Evolutionary conservation across 2,888 invertebrate species (phyloP).

Genomic region (Latrodectus hesperus): DNA sequence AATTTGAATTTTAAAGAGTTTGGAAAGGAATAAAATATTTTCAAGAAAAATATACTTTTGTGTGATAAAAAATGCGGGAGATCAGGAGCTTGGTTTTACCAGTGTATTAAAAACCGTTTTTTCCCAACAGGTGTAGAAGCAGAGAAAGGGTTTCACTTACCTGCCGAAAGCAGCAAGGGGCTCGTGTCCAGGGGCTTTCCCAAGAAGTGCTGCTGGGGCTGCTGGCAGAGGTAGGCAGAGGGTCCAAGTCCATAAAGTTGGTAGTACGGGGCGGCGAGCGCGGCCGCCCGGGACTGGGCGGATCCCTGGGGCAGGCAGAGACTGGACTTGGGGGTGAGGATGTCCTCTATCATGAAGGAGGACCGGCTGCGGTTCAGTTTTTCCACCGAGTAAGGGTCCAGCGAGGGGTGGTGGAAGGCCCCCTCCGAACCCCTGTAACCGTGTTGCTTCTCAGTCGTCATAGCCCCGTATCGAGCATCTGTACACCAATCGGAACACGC

Average conservation of each 20-base stretch:
- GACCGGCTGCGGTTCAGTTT: conserved; percentile 56
- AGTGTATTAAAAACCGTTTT: background rate
- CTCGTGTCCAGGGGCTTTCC: conserved; percentile 60
- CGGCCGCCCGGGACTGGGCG: conserved; percentile 39
- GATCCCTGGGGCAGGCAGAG: conserved; percentile 47
- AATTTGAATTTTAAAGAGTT: no score
- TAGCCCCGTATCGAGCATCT: conserved; percentile 4
- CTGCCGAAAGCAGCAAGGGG: conserved; percentile 67
- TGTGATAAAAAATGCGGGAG: no score
- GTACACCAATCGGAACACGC: background rate
- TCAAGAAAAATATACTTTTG: no score
- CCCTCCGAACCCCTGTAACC: conserved; percentile 41
- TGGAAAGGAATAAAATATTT: no score
- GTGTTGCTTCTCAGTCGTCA: conserved; percentile 45
- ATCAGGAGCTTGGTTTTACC: background rate
- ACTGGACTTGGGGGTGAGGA: conserved; percentile 63
- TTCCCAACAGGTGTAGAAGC: background rate
- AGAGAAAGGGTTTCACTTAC: conserved; percentile 25
- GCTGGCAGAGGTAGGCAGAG: conserved; percentile 62
- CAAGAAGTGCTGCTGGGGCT: conserved; percentile 65
- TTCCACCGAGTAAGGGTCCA: conserved; percentile 58
- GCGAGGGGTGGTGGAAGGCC: conserved; percentile 34
- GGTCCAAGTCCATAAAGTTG: conserved; percentile 67
- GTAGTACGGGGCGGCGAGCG: conserved; percentile 56
- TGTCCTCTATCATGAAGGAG: conserved; percentile 69